These are phyloP conservation scores for Crotalus horridus DNA, from an alignment of 2,113 vertebrate genomes.

Conservation along the genomic window DNA sequence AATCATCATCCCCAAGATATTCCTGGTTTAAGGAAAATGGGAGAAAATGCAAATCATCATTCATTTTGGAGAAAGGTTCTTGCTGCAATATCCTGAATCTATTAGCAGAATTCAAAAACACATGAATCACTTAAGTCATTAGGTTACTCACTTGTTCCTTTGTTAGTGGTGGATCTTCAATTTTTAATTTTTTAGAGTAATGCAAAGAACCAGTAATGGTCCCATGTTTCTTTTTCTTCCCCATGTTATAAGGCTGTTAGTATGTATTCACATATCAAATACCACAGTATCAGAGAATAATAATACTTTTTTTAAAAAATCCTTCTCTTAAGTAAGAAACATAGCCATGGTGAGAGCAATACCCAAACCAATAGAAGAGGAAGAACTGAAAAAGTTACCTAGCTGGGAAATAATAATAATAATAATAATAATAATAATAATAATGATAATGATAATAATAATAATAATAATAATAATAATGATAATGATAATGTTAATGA, in stretches of 20 bases:
- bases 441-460: too few relatives aligned
- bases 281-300: background rate
- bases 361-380: background rate
- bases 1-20: background rate
- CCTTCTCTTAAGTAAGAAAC: background rate
- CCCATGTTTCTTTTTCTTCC: background rate
- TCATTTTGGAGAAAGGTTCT: background rate
- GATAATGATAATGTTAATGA: too few relatives aligned
- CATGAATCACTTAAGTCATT: background rate
- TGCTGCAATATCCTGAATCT: background rate
- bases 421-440: too few relatives aligned
- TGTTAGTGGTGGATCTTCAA: background rate
- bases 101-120: background rate
- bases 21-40: background rate
- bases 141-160: background rate
- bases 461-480: too few relatives aligned
- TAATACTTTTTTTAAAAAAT: background rate
- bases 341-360: background rate
- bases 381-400: background rate
- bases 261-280: background rate
- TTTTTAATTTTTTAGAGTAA: background rate
- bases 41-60: background rate
- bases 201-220: background rate
- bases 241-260: background rate
- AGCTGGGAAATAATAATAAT: background rate